These are phyloP conservation scores for Enteromius trimaculatus DNA, from an alignment of 2,797 vertebrate genomes.

Conservation along the genomic window DNA sequence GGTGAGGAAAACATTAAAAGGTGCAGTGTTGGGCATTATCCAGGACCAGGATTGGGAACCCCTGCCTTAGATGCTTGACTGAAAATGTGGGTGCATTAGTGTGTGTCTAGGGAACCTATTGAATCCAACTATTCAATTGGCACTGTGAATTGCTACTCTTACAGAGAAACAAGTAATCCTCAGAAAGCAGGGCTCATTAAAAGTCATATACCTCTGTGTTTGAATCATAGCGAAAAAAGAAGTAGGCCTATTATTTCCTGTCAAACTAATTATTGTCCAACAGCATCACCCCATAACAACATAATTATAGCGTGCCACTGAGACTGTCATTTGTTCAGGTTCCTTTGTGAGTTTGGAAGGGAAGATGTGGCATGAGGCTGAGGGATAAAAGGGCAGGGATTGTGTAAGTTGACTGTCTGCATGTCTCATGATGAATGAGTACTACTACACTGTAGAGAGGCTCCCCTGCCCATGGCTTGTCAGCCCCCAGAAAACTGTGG, in stretches of 20 bases:
- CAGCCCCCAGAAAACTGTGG: slow-evolving; percentile 95
- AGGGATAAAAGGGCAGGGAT: slow-evolving; percentile 53
- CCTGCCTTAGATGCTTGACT: background rate
- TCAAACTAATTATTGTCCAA: background rate
- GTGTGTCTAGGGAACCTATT: background rate
- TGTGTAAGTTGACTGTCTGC: slow-evolving; percentile 61
- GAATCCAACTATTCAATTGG: background rate
- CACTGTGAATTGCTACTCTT: background rate
- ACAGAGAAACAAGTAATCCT: background rate
- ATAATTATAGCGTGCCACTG: background rate
- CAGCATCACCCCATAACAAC: background rate
- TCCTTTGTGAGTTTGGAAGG: slow-evolving; percentile 59
- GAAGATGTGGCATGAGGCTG: slow-evolving; percentile 73
- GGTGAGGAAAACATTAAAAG: background rate
- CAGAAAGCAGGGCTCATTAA: background rate
- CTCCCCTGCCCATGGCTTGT: slow-evolving; percentile 86
- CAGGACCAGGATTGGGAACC: background rate
- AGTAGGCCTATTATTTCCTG: background rate
- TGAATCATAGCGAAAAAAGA: background rate
- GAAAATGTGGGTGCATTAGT: background rate
- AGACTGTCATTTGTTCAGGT: slow-evolving; percentile 15
- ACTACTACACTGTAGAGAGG: slow-evolving; percentile 90
- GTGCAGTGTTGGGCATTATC: background rate
- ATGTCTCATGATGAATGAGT: slow-evolving; percentile 68
- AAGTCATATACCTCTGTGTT: background rate